phyloP scores from a whole-genome alignment of 2,113 vertebrate species.

The Toxostoma redivivum region DNA sequence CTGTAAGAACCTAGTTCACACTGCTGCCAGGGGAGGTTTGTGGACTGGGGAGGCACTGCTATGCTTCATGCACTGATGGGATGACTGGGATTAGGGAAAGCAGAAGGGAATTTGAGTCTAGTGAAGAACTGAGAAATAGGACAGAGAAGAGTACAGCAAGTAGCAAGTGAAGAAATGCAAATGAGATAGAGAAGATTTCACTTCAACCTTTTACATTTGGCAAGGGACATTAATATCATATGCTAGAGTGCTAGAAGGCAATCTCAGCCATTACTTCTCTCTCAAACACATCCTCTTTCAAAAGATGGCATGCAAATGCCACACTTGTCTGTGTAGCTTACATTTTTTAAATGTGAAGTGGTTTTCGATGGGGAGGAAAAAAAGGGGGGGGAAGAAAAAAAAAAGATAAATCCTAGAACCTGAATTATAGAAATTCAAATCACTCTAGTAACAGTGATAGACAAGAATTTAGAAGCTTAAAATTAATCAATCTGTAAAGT shows the following conservation, averaged over 20 bases:
- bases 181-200: background rate
- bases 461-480: background rate
- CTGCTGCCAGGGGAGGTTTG: background rate
- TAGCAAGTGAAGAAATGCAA: background rate
- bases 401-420: background rate
- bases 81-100: background rate
- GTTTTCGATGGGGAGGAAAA: rapidly evolving
- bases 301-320: background rate
- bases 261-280: background rate
- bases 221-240: background rate
- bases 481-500: background rate
- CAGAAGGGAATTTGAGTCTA: background rate
- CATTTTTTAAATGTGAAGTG: background rate
- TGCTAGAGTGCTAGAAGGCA: background rate
- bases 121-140: background rate
- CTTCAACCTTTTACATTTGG: background rate
- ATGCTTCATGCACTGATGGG: background rate
- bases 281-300: background rate
- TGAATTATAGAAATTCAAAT: background rate
- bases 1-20: background rate
- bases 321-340: background rate
- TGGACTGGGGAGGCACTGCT: background rate
- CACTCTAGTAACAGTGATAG: background rate
- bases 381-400: rapidly evolving
- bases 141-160: background rate